Evolutionary conservation across 2,113 vertebrate species (phyloP), one percentile per base, ranked within the genome.

Genomic region (Burhinus oedicnemus): DNA sequence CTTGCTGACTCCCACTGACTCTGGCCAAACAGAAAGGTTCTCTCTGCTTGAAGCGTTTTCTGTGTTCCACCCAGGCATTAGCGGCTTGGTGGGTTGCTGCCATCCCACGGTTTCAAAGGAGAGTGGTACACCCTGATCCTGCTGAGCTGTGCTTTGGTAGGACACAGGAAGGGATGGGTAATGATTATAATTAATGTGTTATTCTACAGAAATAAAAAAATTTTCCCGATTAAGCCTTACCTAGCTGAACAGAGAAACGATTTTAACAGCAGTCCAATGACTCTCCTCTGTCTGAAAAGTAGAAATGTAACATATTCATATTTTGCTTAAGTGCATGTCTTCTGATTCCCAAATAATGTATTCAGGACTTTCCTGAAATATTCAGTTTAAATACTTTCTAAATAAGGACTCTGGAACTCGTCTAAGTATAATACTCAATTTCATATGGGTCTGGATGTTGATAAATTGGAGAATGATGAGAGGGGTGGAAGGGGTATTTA

Each of bases 151-250:
- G 40, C 68, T 74, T 34, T 71, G 19, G 2, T 44, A 65, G 54
- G 61, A 75, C 84, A 71, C 4, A 25, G 62, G 45, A 65, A 77
- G 17, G 49, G 34, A 20, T 86, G 75, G 77, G 71, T 90, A 93
- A 89, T 49, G 74, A 27, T 21, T 72, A 40, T 34, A 85, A 95
- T 96, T 90, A 96, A 92, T 77, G 83, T 45, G 62, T 80, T 92
- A 95, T 92, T 81, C 30, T 86, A 36, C 55, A 92, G 76, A 92
- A 95, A 86, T 77, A 34, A 86, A 89, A 34, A 86, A 89, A 70
- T 47, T 61, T 95, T 86, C 54, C 58, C 86, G 65, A 92, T 95
- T 90, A 95, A 88, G n/a, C 30, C 26, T 40, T 29, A 5, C 45
- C 40, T 40, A 13, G 5, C 30, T 68, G 52, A 30, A 29, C 18